phyloP scores from a whole-genome alignment of 2,113 vertebrate species.

The Diadophis punctatus region DNA sequence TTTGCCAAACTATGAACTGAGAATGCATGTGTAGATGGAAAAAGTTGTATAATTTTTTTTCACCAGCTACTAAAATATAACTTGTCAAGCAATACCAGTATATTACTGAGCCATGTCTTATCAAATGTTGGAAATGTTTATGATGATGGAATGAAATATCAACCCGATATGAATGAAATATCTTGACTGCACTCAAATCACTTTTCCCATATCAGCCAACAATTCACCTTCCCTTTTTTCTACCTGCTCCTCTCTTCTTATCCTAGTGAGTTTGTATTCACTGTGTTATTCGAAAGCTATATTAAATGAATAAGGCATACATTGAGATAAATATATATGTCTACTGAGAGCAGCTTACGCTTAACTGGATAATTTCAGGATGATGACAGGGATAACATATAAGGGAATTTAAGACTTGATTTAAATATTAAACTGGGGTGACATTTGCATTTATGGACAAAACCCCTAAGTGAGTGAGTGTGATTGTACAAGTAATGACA shows the following conservation, averaged over 20 bases:
- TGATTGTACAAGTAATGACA: not conserved
- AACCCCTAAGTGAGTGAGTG: not conserved
- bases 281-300: constrained; percentile 39
- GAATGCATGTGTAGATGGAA: not conserved
- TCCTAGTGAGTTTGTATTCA: not conserved
- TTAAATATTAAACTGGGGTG: not conserved
- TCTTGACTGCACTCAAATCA: not conserved
- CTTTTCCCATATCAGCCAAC: not conserved
- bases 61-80: not conserved
- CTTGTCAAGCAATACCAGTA: not conserved
- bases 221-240: not conserved
- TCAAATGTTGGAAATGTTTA: not conserved
- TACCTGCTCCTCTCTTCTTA: not conserved
- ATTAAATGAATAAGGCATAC: constrained; percentile 34
- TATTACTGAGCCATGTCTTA: not conserved
- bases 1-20: not conserved
- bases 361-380: not conserved
- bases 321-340: constrained; percentile 1
- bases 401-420: not conserved
- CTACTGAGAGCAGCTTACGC: not conserved
- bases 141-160: not conserved
- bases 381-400: not conserved
- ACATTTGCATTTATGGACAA: not conserved
- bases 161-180: not conserved
- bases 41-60: not conserved